A percentile compares a stretch with the other conserved stretches of the same genome.
phyloP scores from a whole-genome alignment of 30 jellyfish, hydroid and myxozoan species.

The Cassiopea andromeda region DNA sequence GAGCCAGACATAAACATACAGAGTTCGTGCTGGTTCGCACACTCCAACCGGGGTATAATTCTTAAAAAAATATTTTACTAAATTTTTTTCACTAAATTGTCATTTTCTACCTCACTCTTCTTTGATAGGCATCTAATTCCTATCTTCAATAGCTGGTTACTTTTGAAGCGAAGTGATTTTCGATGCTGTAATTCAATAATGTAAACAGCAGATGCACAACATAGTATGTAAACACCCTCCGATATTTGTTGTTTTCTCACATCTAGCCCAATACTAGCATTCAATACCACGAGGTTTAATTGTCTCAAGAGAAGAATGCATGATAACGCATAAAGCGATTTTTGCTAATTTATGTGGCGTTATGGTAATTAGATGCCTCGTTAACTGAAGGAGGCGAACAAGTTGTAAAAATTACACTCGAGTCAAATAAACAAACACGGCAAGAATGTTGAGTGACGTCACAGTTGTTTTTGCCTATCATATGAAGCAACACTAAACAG shows the following conservation, averaged over 20 bases:
- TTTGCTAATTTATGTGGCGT: constrained; percentile 12
- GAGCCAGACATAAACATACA: too few species aligned
- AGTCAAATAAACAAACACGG: not conserved
- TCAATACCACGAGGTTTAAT: not conserved
- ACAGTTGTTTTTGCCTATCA: not conserved
- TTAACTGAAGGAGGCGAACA: not conserved
- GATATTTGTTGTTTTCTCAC: not conserved
- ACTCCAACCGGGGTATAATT: too few species aligned
- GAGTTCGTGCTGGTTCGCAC: too few species aligned
- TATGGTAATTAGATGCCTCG: constrained; percentile 5
- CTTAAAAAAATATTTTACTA: too few species aligned
- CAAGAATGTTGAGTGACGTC: not conserved
- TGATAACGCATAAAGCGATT: not conserved
- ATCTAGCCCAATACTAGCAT: not conserved
- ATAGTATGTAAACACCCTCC: not conserved
- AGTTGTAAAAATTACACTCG: not conserved
- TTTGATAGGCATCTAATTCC: too few species aligned
- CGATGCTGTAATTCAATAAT: too few species aligned
- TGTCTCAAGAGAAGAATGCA: not conserved
- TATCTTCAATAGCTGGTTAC: too few species aligned
- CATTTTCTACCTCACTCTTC: too few species aligned
- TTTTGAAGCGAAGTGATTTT: too few species aligned
- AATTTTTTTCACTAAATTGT: too few species aligned
- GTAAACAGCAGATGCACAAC: not conserved
- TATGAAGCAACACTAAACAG: too few species aligned